Base-by-base conservation (phyloP, 2,113 vertebrate genomes). In the Xiphorhynchus elegans region DNA sequence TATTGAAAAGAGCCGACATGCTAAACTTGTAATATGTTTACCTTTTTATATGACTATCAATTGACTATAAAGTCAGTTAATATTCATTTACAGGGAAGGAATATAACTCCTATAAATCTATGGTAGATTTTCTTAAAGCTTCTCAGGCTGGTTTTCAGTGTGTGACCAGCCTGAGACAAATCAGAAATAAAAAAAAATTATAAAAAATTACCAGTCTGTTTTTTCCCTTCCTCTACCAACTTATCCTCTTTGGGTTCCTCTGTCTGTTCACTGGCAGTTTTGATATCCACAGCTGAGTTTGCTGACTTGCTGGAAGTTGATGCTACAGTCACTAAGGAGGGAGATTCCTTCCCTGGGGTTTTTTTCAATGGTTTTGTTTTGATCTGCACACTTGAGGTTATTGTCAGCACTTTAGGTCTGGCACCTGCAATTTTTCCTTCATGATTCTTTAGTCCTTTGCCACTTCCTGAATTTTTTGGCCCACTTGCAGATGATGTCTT, bases 381-480 rank as follows among this genome's bases (percentile, higher is more conserved):
- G 50, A 97, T 84, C 72, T 98, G 98, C 39, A 83, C 40, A 6
- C 95, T 96, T 60, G 98, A 84, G 9, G 95, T 98, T 93, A 97
- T 97, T 58, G 98, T 84, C 33, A 98, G 95, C 42, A 98, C 97
- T 97, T 99, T 99, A 60, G 99, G 98, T 93, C 99, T 98, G 24
- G 98, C 98, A 66, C 98, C 99, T 69, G 97, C 90, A 81, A 87
- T 82, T 95, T 98, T 98, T 95, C 98, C 98, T 73, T 99, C 98
- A 35, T 98, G 98, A 74, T 94, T 97, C 93, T 94, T 98, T 19
- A 95, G 69, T 67, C 87, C 98, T 91, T 98, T 98, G 63, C 95
- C 96, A 89, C 88, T 96, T 91, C 97, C 95, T 76, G 97, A 95
- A 89, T 97, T 98, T 89, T 98, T 98, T 49, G 97, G 97, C 79